These are phyloP conservation scores for Ondatra zibethicus DNA, from an alignment of 2,113 vertebrate genomes.

Conservation along the genomic window DNA sequence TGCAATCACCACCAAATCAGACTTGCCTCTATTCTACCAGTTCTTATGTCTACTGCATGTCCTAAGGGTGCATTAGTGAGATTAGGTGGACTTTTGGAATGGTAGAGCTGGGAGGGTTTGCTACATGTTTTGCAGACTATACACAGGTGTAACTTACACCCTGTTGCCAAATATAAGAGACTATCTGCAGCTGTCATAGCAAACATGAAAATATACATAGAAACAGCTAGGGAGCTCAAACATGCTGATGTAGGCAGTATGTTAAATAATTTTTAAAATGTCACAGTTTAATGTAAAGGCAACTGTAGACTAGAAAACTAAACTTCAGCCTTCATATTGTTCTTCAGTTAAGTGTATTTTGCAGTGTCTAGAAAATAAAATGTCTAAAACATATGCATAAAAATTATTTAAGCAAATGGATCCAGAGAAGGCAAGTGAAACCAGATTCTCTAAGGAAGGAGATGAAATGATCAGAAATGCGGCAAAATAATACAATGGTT, in stretches of 20 bases:
- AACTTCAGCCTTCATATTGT: background rate
- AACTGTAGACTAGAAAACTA: background rate
- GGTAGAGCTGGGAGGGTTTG: background rate
- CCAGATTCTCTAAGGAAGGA: slow-evolving; percentile 24
- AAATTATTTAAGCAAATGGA: slow-evolving; percentile 34
- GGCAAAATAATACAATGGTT: background rate
- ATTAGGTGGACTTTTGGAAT: background rate
- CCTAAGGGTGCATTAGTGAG: background rate
- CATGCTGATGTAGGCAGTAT: background rate
- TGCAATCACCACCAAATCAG: background rate
- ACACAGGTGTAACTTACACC: background rate
- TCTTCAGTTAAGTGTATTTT: slow-evolving; percentile 47
- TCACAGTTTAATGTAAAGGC: background rate
- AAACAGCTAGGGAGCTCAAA: background rate
- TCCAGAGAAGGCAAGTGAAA: background rate
- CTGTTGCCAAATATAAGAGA: background rate
- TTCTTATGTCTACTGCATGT: background rate
- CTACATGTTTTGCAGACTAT: background rate
- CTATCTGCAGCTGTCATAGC: background rate
- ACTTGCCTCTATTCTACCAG: background rate
- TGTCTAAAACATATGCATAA: background rate
- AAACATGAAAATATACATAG: background rate
- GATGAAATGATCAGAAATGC: background rate
- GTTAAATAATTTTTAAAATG: slow-evolving; percentile 42
- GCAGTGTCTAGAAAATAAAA: slow-evolving; percentile 23